Conservation (phyloP, 2,113 vertebrate genomes). For the Thunnus thynnus region DNA sequence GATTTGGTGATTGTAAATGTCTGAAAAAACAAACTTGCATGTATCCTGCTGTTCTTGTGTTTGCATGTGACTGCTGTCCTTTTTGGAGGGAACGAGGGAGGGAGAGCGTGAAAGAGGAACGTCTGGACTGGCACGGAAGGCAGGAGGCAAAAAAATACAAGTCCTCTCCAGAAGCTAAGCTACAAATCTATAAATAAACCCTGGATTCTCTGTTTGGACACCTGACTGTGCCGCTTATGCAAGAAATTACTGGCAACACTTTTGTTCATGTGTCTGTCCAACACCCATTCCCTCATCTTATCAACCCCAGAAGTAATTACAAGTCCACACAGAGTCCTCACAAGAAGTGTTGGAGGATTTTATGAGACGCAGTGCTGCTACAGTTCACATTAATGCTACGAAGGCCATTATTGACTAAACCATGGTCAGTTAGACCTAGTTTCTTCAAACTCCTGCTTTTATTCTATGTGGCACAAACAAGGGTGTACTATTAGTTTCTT, state of each 20-base stretch:
- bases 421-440: not conserved
- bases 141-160: conserved; percentile 17
- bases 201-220: conserved; percentile 68
- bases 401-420: not conserved
- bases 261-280: conserved; percentile 52
- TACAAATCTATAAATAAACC: conserved; percentile 69
- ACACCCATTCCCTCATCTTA: not conserved
- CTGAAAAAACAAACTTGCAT: not conserved
- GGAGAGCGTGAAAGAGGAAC: not conserved
- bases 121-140: conserved; percentile 15
- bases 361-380: not conserved
- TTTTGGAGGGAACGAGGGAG: not conserved
- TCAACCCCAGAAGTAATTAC: conserved; percentile 48
- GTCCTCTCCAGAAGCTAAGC: conserved; percentile 45
- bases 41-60: conserved; percentile 3
- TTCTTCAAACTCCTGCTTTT: not conserved
- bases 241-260: conserved; percentile 64
- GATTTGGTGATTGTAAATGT: not conserved
- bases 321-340: conserved; percentile 31
- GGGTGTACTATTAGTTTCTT: not conserved
- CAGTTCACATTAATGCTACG: not conserved
- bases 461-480: not conserved
- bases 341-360: conserved; percentile 38
- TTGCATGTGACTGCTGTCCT: not conserved
- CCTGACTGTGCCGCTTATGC: conserved; percentile 62